These are phyloP conservation scores for Melinaea marsaeus DNA, from an alignment of 2,888 invertebrate species.

Conservation along the genomic window DNA sequence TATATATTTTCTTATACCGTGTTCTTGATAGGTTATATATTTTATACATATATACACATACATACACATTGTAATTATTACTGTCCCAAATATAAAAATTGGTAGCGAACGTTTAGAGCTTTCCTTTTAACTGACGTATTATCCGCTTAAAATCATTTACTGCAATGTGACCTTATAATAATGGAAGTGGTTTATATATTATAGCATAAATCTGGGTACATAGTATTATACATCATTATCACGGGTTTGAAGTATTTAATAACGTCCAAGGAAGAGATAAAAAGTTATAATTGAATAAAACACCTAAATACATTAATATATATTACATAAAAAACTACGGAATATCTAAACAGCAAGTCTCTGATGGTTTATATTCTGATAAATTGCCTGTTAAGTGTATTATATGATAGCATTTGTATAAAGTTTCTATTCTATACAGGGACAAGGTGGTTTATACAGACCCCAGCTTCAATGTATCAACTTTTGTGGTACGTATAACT, in stretches of 20 bases:
- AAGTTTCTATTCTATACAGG: conserved; percentile 49
- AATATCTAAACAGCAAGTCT: conserved; percentile 31
- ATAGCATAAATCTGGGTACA: too few species aligned
- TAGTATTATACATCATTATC: too few species aligned
- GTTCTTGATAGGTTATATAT: too few species aligned
- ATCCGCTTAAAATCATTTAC: conserved; percentile 39
- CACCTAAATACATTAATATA: too few species aligned
- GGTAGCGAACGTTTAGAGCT: conserved; percentile 11
- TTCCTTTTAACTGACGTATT: conserved; percentile 35
- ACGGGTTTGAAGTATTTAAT: too few species aligned
- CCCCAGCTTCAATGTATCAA: conserved; percentile 51
- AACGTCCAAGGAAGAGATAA: too few species aligned
- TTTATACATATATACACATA: neutral
- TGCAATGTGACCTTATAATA: conserved; percentile 37
- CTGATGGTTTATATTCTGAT: conserved; percentile 50
- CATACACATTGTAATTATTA: neutral
- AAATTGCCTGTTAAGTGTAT: conserved; percentile 52
- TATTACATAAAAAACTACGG: neutral
- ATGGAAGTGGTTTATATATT: too few species aligned
- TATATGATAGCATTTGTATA: conserved; percentile 63
- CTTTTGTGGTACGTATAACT: conserved; percentile 45
- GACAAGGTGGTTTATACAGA: conserved; percentile 47
- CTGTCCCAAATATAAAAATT: conserved; percentile 12
- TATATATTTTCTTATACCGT: too few species aligned
- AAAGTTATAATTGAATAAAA: too few species aligned